Percentiles rank a stretch among this genome's conserved stretches.
These are phyloP conservation scores for Stylophora pistillata DNA, from an alignment of 64 coral and sea anemone genomes.

Conservation along the genomic window DNA sequence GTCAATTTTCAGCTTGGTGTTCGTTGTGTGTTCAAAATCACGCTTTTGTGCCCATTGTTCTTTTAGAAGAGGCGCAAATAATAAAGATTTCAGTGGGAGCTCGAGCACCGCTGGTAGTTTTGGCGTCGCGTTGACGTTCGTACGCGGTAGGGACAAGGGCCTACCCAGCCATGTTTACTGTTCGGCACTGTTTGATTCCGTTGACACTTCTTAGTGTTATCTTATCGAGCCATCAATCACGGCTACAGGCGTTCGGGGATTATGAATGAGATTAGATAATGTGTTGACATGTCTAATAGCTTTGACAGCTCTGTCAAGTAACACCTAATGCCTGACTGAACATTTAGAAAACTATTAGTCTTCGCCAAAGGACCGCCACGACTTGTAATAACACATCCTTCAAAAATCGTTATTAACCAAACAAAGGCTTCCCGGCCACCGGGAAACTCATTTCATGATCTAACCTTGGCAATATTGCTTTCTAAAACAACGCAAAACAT, in stretches of 20 bases:
- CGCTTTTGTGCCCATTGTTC: slow-evolving; percentile 61
- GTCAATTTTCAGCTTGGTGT: slow-evolving; percentile 76
- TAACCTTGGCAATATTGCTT: slow-evolving; percentile 32
- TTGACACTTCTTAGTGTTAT: slow-evolving; percentile 85
- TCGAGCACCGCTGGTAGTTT: background rate
- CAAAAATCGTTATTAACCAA: slow-evolving; percentile 29
- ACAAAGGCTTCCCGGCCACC: slow-evolving; percentile 6
- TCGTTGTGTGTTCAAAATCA: slow-evolving; percentile 59
- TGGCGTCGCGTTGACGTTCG: slow-evolving; percentile 28
- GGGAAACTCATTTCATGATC: slow-evolving; percentile 32
- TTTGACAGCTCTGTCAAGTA: slow-evolving; percentile 96
- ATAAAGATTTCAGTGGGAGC: slow-evolving; percentile 12
- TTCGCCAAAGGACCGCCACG: slow-evolving; percentile 24
- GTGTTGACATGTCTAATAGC: slow-evolving; percentile 99
- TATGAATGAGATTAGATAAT: slow-evolving; percentile 93
- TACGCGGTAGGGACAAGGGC: background rate
- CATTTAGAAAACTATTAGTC: slow-evolving; percentile 79
- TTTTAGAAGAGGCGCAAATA: slow-evolving; percentile 23
- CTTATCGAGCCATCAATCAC: slow-evolving; percentile 99
- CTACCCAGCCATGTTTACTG: slow-evolving; percentile 79
- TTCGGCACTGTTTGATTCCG: slow-evolving; percentile 77
- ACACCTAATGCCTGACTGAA: slow-evolving; percentile 72
- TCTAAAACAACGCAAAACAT: slow-evolving; percentile 24
- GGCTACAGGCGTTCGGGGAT: slow-evolving; percentile 73
- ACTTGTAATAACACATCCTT: slow-evolving; percentile 26